Evolutionary conservation across 2,797 vertebrate genomes (phyloP), one percentile per base, ranked within the genome.

Genomic region (Nannoperca obscura): DNA sequence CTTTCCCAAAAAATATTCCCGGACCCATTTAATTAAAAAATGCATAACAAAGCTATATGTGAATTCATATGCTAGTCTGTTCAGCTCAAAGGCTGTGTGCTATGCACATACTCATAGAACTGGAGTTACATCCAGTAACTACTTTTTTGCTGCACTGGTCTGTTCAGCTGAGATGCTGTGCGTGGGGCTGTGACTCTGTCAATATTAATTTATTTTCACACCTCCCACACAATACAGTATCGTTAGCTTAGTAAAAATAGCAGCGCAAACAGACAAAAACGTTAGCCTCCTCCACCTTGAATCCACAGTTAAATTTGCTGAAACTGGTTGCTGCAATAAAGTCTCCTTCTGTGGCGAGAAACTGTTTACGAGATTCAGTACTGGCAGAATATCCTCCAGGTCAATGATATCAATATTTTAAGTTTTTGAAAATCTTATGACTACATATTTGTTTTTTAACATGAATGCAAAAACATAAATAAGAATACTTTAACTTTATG

Each of bases 251-350:
- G 36, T 53, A 42, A 30, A 67, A 55, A 14, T 3, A 12, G 64
- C 49, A 68, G 36, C n/a, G 50, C 17, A 68, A 68, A 55, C 11
- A 42, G 22, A 2, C 0, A 7, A 24, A 44, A 54, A 54, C 13
- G 24, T 20, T 22, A 36, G 30, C 46, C 46, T 46, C 27, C 40
- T 44, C 27, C 7, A 55, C 42, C 38, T 57, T 7, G 11, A 44
- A 68, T 9, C 24, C 24, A 32, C 32, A 49, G 67, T 58, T n/a
- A 38, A 38, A 59, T 38, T 11, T 22, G 34, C 12, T 32, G 12
- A 68, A 68, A 55, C 27, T 70, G 30, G 14, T 70, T 47, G 52
- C 8, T 24, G 7, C 55, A 6, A 58, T 9, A 36, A 58, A 34
- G 19, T 54, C 24, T 30, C 24, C 53, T 49, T 20, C 19, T 20